Conservation (phyloP, 2,888 invertebrate species). For the Nasonovia ribisnigri region DNA sequence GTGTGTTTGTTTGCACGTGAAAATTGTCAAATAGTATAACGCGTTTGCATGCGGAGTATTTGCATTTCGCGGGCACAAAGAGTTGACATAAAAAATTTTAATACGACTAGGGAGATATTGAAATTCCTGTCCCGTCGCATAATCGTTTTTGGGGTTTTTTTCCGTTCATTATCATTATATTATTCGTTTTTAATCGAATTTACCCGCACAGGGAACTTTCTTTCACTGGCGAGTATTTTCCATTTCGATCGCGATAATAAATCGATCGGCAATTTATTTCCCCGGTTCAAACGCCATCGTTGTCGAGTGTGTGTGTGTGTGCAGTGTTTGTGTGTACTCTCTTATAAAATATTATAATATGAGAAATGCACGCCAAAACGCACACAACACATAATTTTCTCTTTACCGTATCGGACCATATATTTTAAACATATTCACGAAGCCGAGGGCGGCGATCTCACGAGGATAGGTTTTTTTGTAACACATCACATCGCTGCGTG, state of each 20-base stretch:
- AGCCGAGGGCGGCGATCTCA: not conserved
- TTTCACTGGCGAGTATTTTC: not conserved
- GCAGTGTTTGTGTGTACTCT: not conserved
- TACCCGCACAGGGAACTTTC: not conserved
- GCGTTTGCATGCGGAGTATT: not conserved
- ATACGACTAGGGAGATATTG: not conserved
- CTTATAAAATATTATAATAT: not conserved
- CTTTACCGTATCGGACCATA: not conserved
- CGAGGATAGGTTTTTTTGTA: not conserved
- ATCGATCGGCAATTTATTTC: not conserved
- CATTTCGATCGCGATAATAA: not conserved
- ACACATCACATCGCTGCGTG: not conserved
- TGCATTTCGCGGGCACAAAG: not conserved
- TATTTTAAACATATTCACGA: not conserved
- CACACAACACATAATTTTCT: not conserved
- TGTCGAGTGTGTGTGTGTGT: not conserved
- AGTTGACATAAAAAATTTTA: not conserved
- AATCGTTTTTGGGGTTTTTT: not conserved
- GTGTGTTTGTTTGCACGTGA: not conserved
- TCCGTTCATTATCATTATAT: not conserved
- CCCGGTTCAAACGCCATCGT: not conserved
- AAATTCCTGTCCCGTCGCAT: not conserved
- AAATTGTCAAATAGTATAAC: not conserved
- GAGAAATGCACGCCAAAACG: not conserved
- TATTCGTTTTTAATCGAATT: constrained; percentile 19